phyloP scores from a whole-genome alignment of 2,113 vertebrate species.

The Seriola rivoliana region DNA sequence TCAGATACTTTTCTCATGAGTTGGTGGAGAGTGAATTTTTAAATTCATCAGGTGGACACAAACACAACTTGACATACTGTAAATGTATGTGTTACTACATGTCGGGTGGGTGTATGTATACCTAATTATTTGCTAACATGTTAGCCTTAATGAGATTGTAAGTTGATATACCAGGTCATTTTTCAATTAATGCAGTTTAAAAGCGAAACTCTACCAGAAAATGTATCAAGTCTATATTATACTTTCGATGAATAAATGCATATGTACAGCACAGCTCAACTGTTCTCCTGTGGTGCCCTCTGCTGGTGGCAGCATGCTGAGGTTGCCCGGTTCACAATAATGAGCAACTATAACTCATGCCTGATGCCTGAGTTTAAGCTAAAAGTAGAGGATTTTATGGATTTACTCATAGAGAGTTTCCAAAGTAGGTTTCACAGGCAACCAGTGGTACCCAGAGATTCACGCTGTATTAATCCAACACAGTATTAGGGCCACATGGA shows the following conservation, averaged over 20 bases:
- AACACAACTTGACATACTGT: too few relatives aligned
- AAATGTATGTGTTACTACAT: background rate
- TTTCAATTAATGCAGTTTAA: background rate
- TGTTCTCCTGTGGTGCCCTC: slow-evolving; percentile 33
- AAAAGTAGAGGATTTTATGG: background rate
- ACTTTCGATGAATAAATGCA: background rate
- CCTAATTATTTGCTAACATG: background rate
- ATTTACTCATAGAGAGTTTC: background rate
- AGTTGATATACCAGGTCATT: background rate
- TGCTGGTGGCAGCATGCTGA: slow-evolving; percentile 28
- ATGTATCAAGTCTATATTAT: background rate
- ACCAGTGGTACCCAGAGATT: too few relatives aligned
- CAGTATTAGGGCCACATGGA: too few relatives aligned
- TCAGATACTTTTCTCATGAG: background rate
- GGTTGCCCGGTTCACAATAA: too few relatives aligned
- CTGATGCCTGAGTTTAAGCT: too few relatives aligned
- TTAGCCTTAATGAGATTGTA: background rate
- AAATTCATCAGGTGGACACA: background rate
- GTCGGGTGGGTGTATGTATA: background rate
- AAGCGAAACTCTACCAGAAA: background rate
- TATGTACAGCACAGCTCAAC: background rate
- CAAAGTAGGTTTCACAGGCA: background rate
- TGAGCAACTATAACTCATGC: background rate
- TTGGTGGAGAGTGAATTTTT: background rate
- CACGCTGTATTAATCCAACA: too few relatives aligned